Evolutionary conservation across 2,888 invertebrate species (phyloP).

Genomic region (Agrenia bidenticulata): DNA sequence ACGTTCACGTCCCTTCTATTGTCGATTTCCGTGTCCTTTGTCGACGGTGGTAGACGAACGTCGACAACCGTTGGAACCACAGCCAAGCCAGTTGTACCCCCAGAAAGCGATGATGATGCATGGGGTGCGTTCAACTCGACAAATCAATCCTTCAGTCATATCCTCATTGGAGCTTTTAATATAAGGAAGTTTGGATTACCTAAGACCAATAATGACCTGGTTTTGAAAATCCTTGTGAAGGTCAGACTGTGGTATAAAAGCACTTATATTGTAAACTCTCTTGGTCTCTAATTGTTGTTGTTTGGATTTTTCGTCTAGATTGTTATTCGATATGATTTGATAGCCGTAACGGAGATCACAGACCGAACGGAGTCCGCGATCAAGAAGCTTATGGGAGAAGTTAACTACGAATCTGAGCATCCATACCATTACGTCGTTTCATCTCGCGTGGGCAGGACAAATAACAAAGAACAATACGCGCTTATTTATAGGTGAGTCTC

Average conservation of each 20-base stretch:
- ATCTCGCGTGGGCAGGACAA: constrained; percentile 30
- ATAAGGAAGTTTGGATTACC: constrained; percentile 33
- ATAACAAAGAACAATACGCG: constrained; percentile 41
- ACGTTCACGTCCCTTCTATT: too few species aligned
- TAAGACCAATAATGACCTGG: constrained; percentile 25
- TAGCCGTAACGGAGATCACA: constrained; percentile 39
- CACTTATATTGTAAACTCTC: background rate
- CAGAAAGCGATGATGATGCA: background rate
- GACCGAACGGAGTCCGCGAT: constrained; percentile 30
- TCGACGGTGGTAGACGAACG: background rate
- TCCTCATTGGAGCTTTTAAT: constrained; percentile 37
- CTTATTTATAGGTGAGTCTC: constrained; percentile 33
- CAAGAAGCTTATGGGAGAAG: constrained; percentile 20
- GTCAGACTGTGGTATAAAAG: constrained; percentile 8
- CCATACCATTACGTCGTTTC: constrained; percentile 27
- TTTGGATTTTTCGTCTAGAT: constrained; percentile 25
- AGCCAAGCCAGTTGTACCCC: background rate
- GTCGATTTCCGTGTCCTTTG: background rate
- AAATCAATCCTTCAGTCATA: too few species aligned
- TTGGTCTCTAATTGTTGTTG: background rate
- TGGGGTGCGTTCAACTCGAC: too few species aligned
- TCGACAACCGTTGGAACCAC: background rate
- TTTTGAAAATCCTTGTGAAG: constrained; percentile 28
- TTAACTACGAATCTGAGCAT: constrained; percentile 17
- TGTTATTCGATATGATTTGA: constrained; percentile 34